phyloP scores from a whole-genome alignment of 2,888 invertebrate genomes.

The Chesias legatella region DNA sequence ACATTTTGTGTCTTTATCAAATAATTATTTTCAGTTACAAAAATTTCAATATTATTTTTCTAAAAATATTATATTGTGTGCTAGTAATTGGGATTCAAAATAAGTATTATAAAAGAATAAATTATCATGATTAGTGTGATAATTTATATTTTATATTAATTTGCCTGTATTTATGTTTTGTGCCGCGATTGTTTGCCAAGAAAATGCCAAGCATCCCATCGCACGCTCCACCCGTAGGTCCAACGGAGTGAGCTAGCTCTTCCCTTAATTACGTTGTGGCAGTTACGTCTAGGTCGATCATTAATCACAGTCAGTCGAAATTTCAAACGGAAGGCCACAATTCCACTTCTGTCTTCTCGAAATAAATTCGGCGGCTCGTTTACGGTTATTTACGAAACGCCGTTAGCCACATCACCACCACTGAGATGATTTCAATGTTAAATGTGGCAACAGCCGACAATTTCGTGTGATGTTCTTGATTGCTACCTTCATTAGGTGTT shows the following conservation, averaged over 20 bases:
- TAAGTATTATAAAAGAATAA: too few relatives aligned
- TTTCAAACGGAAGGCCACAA: constrained; percentile 20
- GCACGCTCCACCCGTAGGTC: background rate
- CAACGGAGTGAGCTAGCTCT: constrained; percentile 5
- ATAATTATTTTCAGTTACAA: too few relatives aligned
- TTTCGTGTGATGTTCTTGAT: background rate
- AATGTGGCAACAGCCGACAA: background rate
- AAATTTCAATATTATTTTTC: too few relatives aligned
- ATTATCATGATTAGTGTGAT: too few relatives aligned
- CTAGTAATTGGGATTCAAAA: too few relatives aligned
- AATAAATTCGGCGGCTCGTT: constrained; percentile 21
- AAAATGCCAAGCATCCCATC: too few relatives aligned
- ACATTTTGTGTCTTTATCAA: too few relatives aligned
- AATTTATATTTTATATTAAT: too few relatives aligned
- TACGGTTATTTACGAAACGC: constrained; percentile 6
- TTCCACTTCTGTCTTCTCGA: constrained; percentile 20
- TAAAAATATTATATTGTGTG: too few relatives aligned
- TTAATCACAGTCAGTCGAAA: constrained; percentile 26
- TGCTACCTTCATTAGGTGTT: too few relatives aligned
- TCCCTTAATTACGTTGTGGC: constrained; percentile 12
- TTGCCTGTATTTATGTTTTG: too few relatives aligned
- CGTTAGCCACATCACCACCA: background rate
- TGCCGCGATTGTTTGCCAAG: too few relatives aligned
- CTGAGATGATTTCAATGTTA: background rate
- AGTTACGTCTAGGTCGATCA: constrained; percentile 14